A percentile compares a stretch with the other conserved stretches of the same genome.
Evolutionary conservation across 2,888 invertebrate species (phyloP).

Genomic region (Polydrusus cervinus): DNA sequence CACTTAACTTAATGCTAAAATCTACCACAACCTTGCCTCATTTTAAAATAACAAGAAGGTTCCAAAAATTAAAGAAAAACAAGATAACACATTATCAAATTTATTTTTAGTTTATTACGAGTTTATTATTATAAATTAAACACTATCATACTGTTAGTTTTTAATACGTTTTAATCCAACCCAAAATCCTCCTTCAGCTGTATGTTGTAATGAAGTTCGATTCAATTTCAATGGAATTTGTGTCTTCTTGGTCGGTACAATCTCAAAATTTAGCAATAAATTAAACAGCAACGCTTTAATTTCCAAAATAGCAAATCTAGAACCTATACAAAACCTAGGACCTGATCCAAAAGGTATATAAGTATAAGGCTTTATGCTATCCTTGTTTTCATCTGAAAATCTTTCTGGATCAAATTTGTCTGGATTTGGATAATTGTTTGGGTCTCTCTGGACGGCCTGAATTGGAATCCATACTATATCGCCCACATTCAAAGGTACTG

Average conservation of each 20-base stretch:
- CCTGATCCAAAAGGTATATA: constrained; percentile 71
- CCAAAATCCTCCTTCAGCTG: constrained; percentile 62
- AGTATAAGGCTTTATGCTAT: constrained; percentile 71
- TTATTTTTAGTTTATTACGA: too few species aligned
- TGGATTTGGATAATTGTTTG: constrained; percentile 62
- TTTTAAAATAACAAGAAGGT: too few species aligned
- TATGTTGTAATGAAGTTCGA: neutral
- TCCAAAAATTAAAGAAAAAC: too few species aligned
- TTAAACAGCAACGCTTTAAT: constrained; percentile 55
- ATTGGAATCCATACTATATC: constrained; percentile 64
- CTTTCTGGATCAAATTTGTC: constrained; percentile 65
- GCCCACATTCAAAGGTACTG: constrained; percentile 56
- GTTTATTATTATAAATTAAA: too few species aligned
- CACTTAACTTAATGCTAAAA: too few species aligned
- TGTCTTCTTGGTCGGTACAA: constrained; percentile 62
- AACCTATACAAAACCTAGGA: constrained; percentile 77
- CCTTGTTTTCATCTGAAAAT: constrained; percentile 74
- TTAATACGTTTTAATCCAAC: constrained; percentile 58
- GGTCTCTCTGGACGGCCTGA: constrained; percentile 61
- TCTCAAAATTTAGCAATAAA: constrained; percentile 62
- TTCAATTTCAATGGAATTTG: constrained; percentile 59
- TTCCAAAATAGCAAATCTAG: constrained; percentile 63
- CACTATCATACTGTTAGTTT: neutral
- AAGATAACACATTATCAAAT: too few species aligned
- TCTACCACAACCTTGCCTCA: too few species aligned